Percentiles rank a stretch among this genome's conserved stretches.
These are phyloP conservation scores for Smutsia gigantea DNA, from an alignment of 2,797 vertebrate species.

Conservation along the genomic window DNA sequence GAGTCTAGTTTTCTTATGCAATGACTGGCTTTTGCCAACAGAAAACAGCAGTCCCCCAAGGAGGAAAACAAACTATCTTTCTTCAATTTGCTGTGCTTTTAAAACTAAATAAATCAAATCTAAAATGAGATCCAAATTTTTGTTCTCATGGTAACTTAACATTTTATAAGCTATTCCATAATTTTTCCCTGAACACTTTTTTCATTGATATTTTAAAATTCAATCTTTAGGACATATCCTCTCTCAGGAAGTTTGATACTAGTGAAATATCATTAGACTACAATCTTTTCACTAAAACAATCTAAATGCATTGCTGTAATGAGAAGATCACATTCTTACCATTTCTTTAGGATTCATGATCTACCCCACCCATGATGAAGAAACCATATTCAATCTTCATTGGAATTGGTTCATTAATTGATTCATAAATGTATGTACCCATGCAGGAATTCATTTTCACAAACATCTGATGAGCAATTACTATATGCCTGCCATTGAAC, in stretches of 20 bases:
- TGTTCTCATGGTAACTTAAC: neutral
- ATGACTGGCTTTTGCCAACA: neutral
- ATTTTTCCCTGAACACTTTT: slow-evolving; percentile 6
- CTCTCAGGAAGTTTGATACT: slow-evolving; percentile 34
- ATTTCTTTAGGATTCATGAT: neutral
- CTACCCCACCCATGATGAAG: neutral
- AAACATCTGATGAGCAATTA: slow-evolving; percentile 9
- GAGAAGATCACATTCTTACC: neutral
- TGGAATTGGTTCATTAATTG: neutral
- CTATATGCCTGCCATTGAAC: neutral
- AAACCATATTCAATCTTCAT: neutral
- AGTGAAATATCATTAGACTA: neutral
- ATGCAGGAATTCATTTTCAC: neutral
- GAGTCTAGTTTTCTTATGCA: neutral
- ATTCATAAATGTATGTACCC: neutral
- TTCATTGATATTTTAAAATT: slow-evolving; percentile 37
- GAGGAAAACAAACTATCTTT: neutral
- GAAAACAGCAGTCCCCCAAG: neutral
- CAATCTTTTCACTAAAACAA: neutral
- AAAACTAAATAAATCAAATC: slow-evolving; percentile 23
- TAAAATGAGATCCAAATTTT: slow-evolving; percentile 10
- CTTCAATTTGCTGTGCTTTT: neutral
- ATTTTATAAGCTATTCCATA: neutral
- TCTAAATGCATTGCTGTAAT: neutral
- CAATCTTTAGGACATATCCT: neutral